phyloP scores from a whole-genome alignment of 23 tunicate species.

The Ascidia mentula region DNA sequence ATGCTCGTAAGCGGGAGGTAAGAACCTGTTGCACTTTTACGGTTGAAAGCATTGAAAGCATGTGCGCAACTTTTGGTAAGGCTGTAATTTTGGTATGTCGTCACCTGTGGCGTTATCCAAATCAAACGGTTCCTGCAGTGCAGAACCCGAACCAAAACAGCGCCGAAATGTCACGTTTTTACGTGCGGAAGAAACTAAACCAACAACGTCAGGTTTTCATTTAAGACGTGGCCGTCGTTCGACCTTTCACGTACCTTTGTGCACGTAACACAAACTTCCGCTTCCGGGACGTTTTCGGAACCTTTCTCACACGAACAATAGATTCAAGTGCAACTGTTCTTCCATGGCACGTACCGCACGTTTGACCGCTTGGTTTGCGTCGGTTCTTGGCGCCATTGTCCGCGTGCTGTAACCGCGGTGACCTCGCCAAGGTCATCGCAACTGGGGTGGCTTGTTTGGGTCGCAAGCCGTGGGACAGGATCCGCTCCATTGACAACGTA shows the following conservation, averaged over 20 bases:
- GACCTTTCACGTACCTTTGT: background rate
- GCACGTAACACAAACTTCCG: background rate
- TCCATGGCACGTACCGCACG: background rate
- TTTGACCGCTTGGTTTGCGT: background rate
- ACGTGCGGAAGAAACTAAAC: no score
- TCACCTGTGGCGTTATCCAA: no score
- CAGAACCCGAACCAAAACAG: no score
- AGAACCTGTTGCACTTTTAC: background rate
- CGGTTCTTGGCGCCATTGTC: no score
- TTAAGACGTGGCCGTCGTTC: no score
- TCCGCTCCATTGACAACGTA: background rate
- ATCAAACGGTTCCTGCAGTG: no score
- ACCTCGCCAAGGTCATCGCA: constrained; percentile 7
- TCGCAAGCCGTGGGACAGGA: background rate
- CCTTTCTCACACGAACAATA: background rate
- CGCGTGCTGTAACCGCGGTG: background rate
- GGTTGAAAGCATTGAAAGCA: no score
- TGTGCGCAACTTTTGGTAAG: no score
- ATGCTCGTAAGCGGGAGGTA: constrained; percentile 29
- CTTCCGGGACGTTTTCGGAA: background rate
- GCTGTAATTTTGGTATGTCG: no score
- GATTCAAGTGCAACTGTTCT: constrained; percentile 1
- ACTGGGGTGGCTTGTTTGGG: constrained; percentile 11
- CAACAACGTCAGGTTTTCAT: no score
- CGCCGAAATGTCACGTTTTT: no score